Base-by-base conservation (phyloP, 2,113 vertebrate genomes). In the Pachyramphus minor region DNA sequence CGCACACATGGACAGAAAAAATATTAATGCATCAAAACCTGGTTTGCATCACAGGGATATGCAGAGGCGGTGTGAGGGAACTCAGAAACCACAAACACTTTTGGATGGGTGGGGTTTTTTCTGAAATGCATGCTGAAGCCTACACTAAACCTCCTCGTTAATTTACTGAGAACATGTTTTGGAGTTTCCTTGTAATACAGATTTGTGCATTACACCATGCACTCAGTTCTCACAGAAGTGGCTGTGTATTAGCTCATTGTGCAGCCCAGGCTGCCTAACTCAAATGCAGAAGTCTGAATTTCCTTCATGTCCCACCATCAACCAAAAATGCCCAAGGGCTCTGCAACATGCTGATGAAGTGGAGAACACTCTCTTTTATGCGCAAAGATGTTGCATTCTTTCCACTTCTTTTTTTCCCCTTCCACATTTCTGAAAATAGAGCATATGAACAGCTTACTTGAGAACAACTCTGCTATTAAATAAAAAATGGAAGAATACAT, bases 21-120 rank as follows among this genome's bases (percentile, higher is more conserved):
- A 55, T 49, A 69, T 39, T 27, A 89, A 87, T 66, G 85, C 78
- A 62, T 55, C 19, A 55, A 76, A 79, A 89, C 59, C 71, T 71
- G 71, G 58, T 85, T 94, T 8, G 2, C 84, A 94, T 91, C 84
- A 82, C 28, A 62, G 12, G 4, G 89, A 74, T 82, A 49, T 68
- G 63, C 88, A 66, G 90, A 79, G 95, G 94, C 31, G 1, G 63
- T 6, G 47, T 15, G 68, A 90, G 31, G 68, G 80, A 95, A 93
- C 41, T 74, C 88, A 41, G 85, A 95, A 95, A 95, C 93, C 94
- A 78, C 96, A 95, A 95, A 88, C 91, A 53, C 88, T 77, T 90
- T 58, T 84, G 75, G 33, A 33, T 75, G 88, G 88, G 67, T 72
- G 74, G 45, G 18, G 7, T 55, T 83, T 87, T 39, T 81, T 69